Evolutionary conservation across 1,140 invertebrate genomes (phyloP), one percentile per base, ranked within the genome.

Genomic region (Eulimnadia texana): DNA sequence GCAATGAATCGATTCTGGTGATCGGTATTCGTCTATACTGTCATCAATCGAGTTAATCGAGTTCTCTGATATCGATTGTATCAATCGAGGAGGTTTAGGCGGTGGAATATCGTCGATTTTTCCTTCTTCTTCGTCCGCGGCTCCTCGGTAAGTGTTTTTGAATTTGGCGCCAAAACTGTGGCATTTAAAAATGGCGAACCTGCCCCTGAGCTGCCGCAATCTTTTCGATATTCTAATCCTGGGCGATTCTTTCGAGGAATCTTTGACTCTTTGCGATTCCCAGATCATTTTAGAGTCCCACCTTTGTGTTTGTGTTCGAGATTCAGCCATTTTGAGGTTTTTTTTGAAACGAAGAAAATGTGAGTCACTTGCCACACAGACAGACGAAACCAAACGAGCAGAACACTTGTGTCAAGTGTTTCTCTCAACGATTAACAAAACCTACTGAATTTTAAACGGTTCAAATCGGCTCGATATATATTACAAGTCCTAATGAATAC

Each of bases 31-130:
- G n/a, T n/a, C n/a, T n/a, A n/a, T n/a, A n/a, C n/a, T n/a, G n/a
- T n/a, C n/a, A n/a, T n/a, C n/a, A n/a, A n/a, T n/a, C n/a, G 16
- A 42, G 33, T 16, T 42, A 16, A 42, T 42, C 6, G 33, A 42
- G 6, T 42, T 16, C 16, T 42, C 33, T 42, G 33, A 42, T 42
- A 9, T 6, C 6, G 16, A 42, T 42, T 16, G 33, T 9, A 6
- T 42, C 33, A 42, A 42, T 16, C 55, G 24, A n/a, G 55, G 55
- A 0, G 55, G 55, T 58, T 58, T 58, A 9, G 55, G 55, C 42
- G 55, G 55, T n/a, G 55, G 55, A 10, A 42, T 42, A 42, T 42
- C 33, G 33, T 42, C 33, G 16, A 42, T 16, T 6, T 6, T 42
- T 42, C 16, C 33, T 42, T 42, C 33, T 42, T 42, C 33, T 42